These are phyloP conservation scores for Sapajus apella DNA, from an alignment of 2,113 vertebrate genomes.

Conservation along the genomic window DNA sequence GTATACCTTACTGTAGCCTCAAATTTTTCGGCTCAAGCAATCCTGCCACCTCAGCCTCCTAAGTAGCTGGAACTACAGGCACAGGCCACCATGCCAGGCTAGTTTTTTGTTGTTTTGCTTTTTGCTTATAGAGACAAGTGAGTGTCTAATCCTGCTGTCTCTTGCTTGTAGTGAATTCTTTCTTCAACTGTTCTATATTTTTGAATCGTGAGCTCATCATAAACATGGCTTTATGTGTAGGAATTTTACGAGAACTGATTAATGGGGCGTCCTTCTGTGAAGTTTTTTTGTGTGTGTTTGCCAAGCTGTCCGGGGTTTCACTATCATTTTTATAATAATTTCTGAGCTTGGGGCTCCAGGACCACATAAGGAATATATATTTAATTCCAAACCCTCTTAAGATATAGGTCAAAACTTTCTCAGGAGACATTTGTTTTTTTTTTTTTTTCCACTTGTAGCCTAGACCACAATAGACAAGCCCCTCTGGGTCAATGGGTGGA, in stretches of 20 bases:
- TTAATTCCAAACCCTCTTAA: conserved; percentile 19
- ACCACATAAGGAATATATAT: conserved; percentile 34
- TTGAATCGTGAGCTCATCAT: conserved; percentile 18
- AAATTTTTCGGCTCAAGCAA: too few species aligned
- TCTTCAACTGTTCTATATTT: conserved; percentile 48
- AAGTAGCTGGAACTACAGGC: too few species aligned
- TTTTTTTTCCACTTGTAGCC: not conserved
- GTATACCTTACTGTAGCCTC: too few species aligned
- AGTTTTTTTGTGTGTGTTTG: conserved; percentile 4
- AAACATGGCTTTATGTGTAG: conserved; percentile 13
- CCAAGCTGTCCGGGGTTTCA: not conserved
- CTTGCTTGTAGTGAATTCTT: conserved; percentile 19
- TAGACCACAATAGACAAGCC: conserved; percentile 30
- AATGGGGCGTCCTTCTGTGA: not conserved
- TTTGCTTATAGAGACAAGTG: not conserved
- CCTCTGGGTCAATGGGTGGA: not conserved
- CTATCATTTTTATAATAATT: conserved; percentile 49
- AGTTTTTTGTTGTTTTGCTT: too few species aligned
- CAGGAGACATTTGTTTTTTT: not conserved
- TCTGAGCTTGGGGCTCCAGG: not conserved
- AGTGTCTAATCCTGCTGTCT: not conserved
- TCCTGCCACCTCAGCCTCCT: too few species aligned
- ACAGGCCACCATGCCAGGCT: too few species aligned
- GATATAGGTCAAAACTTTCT: conserved; percentile 49
- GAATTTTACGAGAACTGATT: conserved; percentile 8